These are phyloP conservation scores for Morpho helenor DNA, from an alignment of 2,888 invertebrate species.

Conservation along the genomic window DNA sequence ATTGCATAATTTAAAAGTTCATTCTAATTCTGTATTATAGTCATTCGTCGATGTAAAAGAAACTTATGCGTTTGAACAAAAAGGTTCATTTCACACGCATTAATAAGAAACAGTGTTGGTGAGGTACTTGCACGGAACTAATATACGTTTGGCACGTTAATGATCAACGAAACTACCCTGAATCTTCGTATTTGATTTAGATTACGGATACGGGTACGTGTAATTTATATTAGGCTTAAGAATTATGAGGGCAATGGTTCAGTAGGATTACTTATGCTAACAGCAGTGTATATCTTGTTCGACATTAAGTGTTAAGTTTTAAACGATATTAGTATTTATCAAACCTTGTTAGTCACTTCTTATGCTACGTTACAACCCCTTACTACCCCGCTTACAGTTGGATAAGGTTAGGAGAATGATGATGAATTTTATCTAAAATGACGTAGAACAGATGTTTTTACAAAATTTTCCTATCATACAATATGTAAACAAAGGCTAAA, in stretches of 20 bases:
- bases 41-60: conserved; percentile 12
- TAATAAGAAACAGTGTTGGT: conserved; percentile 37
- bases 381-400: too few species aligned
- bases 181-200: conserved; percentile 36
- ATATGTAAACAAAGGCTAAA: too few species aligned
- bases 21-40: too few species aligned
- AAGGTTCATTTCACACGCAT: conserved; percentile 13
- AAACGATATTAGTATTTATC: too few species aligned
- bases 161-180: conserved; percentile 37
- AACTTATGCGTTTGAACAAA: neutral
- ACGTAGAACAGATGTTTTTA: too few species aligned
- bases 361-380: too few species aligned
- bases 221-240: conserved; percentile 16
- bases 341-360: too few species aligned
- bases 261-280: conserved; percentile 5
- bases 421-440: too few species aligned
- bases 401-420: too few species aligned
- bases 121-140: conserved; percentile 46
- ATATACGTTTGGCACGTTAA: conserved; percentile 46
- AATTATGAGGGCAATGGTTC: conserved; percentile 7
- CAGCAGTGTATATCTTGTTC: too few species aligned
- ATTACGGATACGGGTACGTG: conserved; percentile 20
- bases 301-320: too few species aligned
- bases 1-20: conserved; percentile 11
- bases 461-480: too few species aligned